Evolutionary conservation across 2,888 invertebrate species (phyloP).

Genomic region (Mantis religiosa): DNA sequence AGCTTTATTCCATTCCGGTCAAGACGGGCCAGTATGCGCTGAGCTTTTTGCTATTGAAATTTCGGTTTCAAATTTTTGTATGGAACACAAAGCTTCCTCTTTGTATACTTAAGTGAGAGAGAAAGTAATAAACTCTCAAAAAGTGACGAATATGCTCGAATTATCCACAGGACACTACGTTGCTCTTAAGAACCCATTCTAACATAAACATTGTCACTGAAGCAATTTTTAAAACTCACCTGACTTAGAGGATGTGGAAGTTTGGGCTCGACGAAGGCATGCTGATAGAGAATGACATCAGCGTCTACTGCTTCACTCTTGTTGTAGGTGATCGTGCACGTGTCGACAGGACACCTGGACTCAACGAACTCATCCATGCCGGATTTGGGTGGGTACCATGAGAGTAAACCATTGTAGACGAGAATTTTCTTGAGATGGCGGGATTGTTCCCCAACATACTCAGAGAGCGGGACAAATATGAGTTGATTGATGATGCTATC

Average conservation of each 20-base stretch:
- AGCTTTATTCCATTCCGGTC: too few species aligned
- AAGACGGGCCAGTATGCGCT: too few species aligned
- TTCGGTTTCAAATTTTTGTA: too few species aligned
- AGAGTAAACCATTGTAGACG: slow-evolving; percentile 76
- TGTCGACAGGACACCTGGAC: slow-evolving; percentile 82
- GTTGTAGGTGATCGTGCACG: slow-evolving; percentile 75
- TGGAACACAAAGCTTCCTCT: too few species aligned
- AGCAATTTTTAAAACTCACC: too few species aligned
- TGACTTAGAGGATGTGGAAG: slow-evolving; percentile 64
- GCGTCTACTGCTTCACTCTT: slow-evolving; percentile 68
- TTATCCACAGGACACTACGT: too few species aligned
- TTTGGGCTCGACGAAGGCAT: slow-evolving; percentile 71
- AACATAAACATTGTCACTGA: too few species aligned
- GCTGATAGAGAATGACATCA: slow-evolving; percentile 86
- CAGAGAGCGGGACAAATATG: slow-evolving; percentile 72
- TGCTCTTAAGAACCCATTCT: too few species aligned
- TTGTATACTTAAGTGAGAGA: too few species aligned
- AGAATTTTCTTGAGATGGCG: slow-evolving; percentile 66
- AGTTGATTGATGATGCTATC: slow-evolving; percentile 75
- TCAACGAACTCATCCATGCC: slow-evolving; percentile 63
- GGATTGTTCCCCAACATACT: slow-evolving; percentile 24
- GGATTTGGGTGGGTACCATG: slow-evolving; percentile 65
- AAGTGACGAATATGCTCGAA: too few species aligned
- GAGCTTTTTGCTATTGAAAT: too few species aligned
- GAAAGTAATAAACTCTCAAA: too few species aligned